Evolutionary conservation across 92 coral and sea anemone genomes (phyloP), one percentile per base, ranked within the genome.

Genomic region (Porites rus): DNA sequence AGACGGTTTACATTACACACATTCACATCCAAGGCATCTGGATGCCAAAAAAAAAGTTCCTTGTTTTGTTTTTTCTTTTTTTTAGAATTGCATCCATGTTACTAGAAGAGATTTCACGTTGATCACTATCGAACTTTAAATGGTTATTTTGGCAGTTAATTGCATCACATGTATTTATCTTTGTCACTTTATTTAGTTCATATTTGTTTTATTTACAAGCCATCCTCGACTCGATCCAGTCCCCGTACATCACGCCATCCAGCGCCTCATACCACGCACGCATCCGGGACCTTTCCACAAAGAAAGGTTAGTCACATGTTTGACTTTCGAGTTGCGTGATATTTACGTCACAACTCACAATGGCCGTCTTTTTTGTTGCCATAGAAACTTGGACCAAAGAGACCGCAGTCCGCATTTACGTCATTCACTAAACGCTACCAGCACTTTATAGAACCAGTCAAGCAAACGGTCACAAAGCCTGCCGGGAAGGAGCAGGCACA

Each of bases 341-440:
- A 54, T 52, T 38, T 56, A 13, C 10, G 6, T 3, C 7, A n/a
- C 11, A 43, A 52, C 22, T 69, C 8, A 18, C n/a, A 1, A 1
- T 51, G 17, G 19, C 46, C 46, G 46, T 38, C 46, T 38, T 38
- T 60, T 38, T 78, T 77, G 63, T 79, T 78, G 20, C 76, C 71
- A 28, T 76, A 91, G 94, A 91, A 83, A 78, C 83, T 65, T 0
- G 76, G 74, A 58, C 75, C 81, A 60, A 78, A 65, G 65, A 90
- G 88, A 66, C 88, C 94, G 61, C 96, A 79, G 69, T 66, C 98
- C 60, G 91, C 95, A 43, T 62, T 94, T 46, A 85, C 98, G 38
- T 83, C 85, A 74, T 84, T 94, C 21, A 93, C 96, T 60, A 94
- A 93, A 74, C 91, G 98, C 18, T 92, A 93, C 82, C 89, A 92